These are phyloP conservation scores for Pemphigus obesinymphae DNA, from an alignment of 1,140 invertebrate species.

Conservation along the genomic window DNA sequence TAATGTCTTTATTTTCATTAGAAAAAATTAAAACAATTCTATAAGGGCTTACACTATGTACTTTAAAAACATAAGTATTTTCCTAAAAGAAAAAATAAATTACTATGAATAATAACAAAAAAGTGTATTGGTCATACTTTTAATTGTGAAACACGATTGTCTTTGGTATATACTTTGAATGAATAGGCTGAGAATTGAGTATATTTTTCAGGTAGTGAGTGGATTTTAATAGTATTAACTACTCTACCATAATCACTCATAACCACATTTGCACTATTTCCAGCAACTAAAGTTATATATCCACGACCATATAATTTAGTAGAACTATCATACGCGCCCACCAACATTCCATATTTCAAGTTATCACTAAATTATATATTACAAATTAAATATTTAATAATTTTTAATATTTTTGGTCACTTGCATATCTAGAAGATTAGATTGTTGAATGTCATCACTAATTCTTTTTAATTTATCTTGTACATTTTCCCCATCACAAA, in stretches of 20 bases:
- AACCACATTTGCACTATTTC: slow-evolving; percentile 14
- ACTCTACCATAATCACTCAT: slow-evolving; percentile 23
- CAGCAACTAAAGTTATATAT: slow-evolving; percentile 22
- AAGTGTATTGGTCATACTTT: not conserved
- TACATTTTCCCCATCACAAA: slow-evolving; percentile 21
- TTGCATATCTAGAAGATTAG: not conserved
- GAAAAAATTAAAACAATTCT: slow-evolving; percentile 17
- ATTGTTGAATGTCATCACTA: not conserved
- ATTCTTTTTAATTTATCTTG: slow-evolving; percentile 7
- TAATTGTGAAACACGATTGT: not conserved
- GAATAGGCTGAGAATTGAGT: not conserved
- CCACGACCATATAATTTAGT: slow-evolving; percentile 22
- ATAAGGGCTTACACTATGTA: not conserved
- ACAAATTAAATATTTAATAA: not conserved
- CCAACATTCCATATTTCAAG: slow-evolving; percentile 7
- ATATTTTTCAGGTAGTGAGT: not conserved
- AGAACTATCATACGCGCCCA: not conserved
- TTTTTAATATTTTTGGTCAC: not conserved
- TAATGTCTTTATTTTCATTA: slow-evolving; percentile 1
- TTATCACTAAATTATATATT: not conserved
- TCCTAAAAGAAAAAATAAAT: slow-evolving; percentile 16
- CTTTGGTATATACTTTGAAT: slow-evolving; percentile 21
- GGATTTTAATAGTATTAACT: slow-evolving; percentile 3
- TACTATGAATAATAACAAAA: not conserved
- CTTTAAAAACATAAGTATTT: not conserved